Evolutionary conservation across 2,888 invertebrate genomes (phyloP), one percentile per base, ranked within the genome.

Genomic region (Dioctria rufipes): DNA sequence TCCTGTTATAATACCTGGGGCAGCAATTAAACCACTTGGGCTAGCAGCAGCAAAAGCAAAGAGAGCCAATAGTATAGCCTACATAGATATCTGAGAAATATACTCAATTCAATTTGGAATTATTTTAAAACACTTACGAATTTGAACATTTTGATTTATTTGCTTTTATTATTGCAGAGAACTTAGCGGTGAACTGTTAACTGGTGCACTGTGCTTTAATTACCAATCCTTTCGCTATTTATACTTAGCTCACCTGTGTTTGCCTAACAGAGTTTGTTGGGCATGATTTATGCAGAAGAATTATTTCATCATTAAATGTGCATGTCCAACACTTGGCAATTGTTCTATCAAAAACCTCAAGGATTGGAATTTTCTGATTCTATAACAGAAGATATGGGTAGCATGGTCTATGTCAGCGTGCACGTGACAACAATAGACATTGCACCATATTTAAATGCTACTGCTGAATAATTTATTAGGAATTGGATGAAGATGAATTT

Each of bases 11-110:
- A 67, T 67, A 13, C 46, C 77, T 42, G 61, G 77, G 6, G 46
- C 49, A 46, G 9, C 46, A 63, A 60, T 58, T 4, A 46, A 46
- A 39, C 77, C 60, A 5, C 83, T 82, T 58, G 85, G 84, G 73
- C 83, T 83, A 67, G 86, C 86, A 80, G 85, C 83, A 78, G 85
- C 85, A 80, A 86, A 67, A 63, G 91, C 90, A 86, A 90, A 89
- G 84, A 92, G 88, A 89, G 91, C 90, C 88, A 90, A 91, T 87
- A 92, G 90, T 90, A 91, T 91, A 91, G 91, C 91, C 91, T 87
- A 71, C n/a, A 83, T 81, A 43, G n/a, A 42, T 6, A 60, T 39
- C 25, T 2, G 2, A 51, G 77, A 8, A n/a, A 81, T 54, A 0
- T 8, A 13, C 5, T 67, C 5, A n/a, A 58, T 11, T 58, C 5